Evolutionary conservation across 2,797 vertebrate species (phyloP).

Genomic region (Ispidina picta): DNA sequence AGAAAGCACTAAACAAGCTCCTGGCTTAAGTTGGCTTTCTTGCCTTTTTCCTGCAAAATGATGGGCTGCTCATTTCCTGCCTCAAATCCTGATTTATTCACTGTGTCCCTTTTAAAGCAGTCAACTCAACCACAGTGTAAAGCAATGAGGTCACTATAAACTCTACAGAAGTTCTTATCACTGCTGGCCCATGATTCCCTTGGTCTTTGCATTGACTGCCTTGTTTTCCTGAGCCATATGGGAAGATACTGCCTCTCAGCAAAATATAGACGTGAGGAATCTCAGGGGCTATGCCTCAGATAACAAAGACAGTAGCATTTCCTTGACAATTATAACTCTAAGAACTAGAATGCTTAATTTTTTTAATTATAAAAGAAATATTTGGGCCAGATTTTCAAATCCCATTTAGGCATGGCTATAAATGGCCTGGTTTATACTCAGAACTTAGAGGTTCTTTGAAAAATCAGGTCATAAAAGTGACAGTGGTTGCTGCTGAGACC

Average conservation of each 20-base stretch:
- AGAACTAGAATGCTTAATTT: background rate
- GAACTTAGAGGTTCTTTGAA: background rate
- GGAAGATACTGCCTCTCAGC: background rate
- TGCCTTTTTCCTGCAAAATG: background rate
- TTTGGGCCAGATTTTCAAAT: slow-evolving; percentile 17
- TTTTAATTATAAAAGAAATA: background rate
- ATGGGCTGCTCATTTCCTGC: background rate
- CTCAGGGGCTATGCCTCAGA: background rate
- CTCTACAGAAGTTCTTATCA: background rate
- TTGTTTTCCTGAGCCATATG: slow-evolving; percentile 20
- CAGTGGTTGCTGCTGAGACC: background rate
- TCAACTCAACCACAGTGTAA: background rate
- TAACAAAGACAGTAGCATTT: background rate
- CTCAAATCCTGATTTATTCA: background rate
- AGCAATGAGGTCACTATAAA: background rate
- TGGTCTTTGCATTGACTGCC: slow-evolving; percentile 16
- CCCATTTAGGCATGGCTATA: background rate
- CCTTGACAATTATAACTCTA: background rate
- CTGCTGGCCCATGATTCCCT: background rate
- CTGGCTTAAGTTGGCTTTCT: background rate
- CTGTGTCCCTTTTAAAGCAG: background rate
- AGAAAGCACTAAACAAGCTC: background rate
- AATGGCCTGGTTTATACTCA: background rate
- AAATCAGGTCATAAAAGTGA: background rate
- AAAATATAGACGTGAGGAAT: background rate